A percentile compares a stretch with the other conserved stretches of the same genome.
These are phyloP conservation scores for Dicaeum eximium DNA, from an alignment of 2,113 vertebrate species.

Conservation along the genomic window DNA sequence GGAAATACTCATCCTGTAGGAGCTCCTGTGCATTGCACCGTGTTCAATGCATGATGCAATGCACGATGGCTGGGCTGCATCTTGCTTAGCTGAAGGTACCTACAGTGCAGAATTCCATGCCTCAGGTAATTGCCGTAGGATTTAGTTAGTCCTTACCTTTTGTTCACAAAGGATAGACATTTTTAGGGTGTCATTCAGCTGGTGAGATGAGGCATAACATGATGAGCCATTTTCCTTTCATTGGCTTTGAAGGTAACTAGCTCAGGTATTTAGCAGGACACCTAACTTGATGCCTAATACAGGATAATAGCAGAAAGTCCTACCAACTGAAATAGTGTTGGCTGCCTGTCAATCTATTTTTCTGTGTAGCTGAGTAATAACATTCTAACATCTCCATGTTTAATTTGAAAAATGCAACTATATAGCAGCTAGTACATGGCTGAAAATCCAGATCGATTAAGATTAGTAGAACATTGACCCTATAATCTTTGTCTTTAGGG, in stretches of 20 bases:
- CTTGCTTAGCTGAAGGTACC: background rate
- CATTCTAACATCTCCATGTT: background rate
- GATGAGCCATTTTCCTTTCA: background rate
- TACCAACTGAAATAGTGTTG: background rate
- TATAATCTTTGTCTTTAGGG: background rate
- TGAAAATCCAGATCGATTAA: background rate
- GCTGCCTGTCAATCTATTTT: background rate
- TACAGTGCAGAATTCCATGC: background rate
- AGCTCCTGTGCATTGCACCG: background rate
- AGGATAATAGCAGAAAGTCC: background rate
- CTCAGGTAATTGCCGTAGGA: background rate
- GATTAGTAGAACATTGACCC: background rate
- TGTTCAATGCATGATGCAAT: fast-evolving
- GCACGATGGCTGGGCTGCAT: background rate
- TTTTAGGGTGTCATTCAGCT: background rate
- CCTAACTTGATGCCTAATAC: background rate
- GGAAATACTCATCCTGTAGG: background rate
- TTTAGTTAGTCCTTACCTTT: background rate
- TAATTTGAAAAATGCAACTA: background rate
- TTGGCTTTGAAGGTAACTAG: background rate
- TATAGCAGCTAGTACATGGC: background rate
- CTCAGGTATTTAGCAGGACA: background rate
- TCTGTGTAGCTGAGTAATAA: background rate
- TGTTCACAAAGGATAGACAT: background rate
- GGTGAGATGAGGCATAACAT: background rate